Evolutionary conservation across 2,888 invertebrate species (phyloP).

Genomic region (Linhomoeus sp.): DNA sequence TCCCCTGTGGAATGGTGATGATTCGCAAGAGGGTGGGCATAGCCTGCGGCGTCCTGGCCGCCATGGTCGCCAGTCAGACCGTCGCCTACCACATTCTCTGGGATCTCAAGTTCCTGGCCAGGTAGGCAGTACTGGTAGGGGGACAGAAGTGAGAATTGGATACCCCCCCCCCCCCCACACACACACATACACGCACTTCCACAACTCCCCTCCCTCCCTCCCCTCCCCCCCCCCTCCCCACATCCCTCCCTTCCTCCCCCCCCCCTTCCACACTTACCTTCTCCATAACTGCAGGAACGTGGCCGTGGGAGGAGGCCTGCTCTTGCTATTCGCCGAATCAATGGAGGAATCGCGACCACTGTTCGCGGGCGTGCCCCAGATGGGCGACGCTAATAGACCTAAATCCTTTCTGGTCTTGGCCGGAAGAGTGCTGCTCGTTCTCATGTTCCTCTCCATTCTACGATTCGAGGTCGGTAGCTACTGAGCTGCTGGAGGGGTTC

Average conservation of each 20-base stretch:
- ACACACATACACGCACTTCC: too few relatives aligned
- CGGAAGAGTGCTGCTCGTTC: conserved; percentile 78
- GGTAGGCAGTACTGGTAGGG: too few relatives aligned
- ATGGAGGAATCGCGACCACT: conserved; percentile 61
- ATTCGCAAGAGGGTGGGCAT: conserved; percentile 55
- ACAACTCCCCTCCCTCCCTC: too few relatives aligned
- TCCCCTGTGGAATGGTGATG: conserved; percentile 88
- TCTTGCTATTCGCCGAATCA: conserved; percentile 86
- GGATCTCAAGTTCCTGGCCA: conserved; percentile 86
- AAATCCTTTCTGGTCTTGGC: conserved; percentile 88
- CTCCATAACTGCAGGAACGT: conserved; percentile 61
- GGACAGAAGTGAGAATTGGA: too few relatives aligned
- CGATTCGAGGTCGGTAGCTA: too few relatives aligned
- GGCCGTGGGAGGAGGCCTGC: conserved; percentile 85
- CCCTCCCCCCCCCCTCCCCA: too few relatives aligned
- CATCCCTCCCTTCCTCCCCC: too few relatives aligned
- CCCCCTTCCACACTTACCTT: too few relatives aligned
- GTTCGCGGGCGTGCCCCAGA: conserved; percentile 59
- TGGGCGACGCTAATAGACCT: conserved; percentile 65
- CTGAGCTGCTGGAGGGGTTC: too few relatives aligned
- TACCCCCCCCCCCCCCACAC: too few relatives aligned
- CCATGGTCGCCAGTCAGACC: conserved; percentile 76
- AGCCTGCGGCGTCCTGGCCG: conserved; percentile 65
- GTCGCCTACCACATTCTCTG: conserved; percentile 60
- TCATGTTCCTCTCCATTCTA: conserved; percentile 91